phyloP scores from a whole-genome alignment of 2,888 invertebrate species.

The Chouioia cunea region DNA sequence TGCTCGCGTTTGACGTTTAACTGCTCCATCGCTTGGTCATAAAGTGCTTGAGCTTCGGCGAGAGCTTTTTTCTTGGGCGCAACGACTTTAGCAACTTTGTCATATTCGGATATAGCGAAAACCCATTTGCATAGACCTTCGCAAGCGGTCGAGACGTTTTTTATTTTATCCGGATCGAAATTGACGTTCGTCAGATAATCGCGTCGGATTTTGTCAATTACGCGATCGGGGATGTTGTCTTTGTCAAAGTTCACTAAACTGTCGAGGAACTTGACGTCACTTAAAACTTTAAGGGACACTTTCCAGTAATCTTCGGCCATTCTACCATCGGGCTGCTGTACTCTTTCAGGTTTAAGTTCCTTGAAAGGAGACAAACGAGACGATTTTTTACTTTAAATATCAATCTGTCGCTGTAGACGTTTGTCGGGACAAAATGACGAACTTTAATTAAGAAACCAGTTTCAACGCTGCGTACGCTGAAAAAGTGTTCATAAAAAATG shows the following conservation, averaged over 20 bases:
- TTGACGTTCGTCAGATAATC: slow-evolving; percentile 86
- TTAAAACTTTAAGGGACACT: slow-evolving; percentile 87
- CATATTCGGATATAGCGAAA: slow-evolving; percentile 93
- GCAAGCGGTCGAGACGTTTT: slow-evolving; percentile 87
- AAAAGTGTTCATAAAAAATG: too few relatives aligned
- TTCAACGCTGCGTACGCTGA: too few relatives aligned
- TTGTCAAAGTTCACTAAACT: slow-evolving; percentile 89
- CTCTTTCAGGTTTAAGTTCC: slow-evolving; percentile 90
- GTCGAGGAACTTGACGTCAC: slow-evolving; percentile 94
- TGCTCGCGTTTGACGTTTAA: slow-evolving; percentile 84
- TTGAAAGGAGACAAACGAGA: too few relatives aligned
- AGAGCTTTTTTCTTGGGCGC: slow-evolving; percentile 94
- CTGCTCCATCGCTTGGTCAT: slow-evolving; percentile 80
- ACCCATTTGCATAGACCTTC: slow-evolving; percentile 97
- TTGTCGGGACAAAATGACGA: too few relatives aligned
- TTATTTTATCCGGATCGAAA: slow-evolving; percentile 93
- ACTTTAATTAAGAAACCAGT: too few relatives aligned
- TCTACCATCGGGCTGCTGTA: slow-evolving; percentile 82
- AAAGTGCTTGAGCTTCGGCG: slow-evolving; percentile 86
- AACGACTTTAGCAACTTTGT: slow-evolving; percentile 90
- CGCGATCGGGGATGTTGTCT: slow-evolving; percentile 88
- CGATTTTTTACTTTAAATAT: too few relatives aligned
- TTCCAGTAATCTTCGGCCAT: slow-evolving; percentile 95
- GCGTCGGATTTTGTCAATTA: slow-evolving; percentile 88
- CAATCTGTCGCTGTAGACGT: too few relatives aligned